These are phyloP conservation scores for Silurus asotus DNA, from an alignment of 2,113 vertebrate genomes.

Conservation along the genomic window DNA sequence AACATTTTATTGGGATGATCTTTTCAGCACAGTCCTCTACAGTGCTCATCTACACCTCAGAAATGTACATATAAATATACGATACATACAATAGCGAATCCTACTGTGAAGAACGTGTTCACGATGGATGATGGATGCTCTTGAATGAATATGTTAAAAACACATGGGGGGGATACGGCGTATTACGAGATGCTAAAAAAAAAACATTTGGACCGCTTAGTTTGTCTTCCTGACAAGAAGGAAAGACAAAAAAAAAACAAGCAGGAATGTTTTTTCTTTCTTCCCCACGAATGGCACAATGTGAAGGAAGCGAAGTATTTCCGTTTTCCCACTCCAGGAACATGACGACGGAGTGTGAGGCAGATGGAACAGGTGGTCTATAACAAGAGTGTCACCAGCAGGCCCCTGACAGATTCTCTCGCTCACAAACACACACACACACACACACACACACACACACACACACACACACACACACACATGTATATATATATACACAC, in stretches of 20 bases:
- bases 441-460: slow-evolving; percentile 31
- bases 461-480: background rate
- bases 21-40: background rate
- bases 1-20: background rate
- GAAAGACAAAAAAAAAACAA: background rate
- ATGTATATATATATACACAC: background rate
- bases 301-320: slow-evolving; percentile 6
- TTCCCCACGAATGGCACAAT: background rate
- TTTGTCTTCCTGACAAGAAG: slow-evolving; percentile 5
- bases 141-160: background rate
- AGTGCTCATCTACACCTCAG: background rate
- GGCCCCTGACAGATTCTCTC: slow-evolving; percentile 52
- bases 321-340: slow-evolving; percentile 37
- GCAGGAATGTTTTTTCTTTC: background rate
- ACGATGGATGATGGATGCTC: background rate
- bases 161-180: background rate
- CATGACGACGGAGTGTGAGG: slow-evolving; percentile 55
- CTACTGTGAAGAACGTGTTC: background rate
- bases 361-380: slow-evolving; percentile 64
- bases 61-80: slow-evolving; percentile 5
- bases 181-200: background rate
- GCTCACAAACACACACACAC: slow-evolving; percentile 12
- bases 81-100: background rate
- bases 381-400: slow-evolving; percentile 55
- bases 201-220: background rate